These are phyloP conservation scores for Geothlypis trichas DNA, from an alignment of 2,113 vertebrate species.

Conservation along the genomic window DNA sequence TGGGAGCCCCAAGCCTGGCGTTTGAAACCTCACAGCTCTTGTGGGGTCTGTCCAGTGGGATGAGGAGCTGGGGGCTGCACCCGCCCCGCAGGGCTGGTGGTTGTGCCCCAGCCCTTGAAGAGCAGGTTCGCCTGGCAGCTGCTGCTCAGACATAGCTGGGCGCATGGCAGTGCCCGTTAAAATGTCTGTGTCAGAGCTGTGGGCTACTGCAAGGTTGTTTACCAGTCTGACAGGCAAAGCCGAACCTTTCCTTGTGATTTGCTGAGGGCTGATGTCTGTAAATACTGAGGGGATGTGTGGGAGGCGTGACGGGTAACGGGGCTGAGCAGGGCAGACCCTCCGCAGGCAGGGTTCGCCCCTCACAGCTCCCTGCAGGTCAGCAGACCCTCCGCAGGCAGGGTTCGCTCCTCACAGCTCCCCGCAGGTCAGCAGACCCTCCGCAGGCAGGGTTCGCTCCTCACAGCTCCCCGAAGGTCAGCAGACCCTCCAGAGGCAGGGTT, in stretches of 20 bases:
- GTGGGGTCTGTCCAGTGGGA: fast-evolving
- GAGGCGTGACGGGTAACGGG: not conserved
- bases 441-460: fast-evolving
- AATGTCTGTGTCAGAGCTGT: not conserved
- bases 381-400: too few relatives aligned
- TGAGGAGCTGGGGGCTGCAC: not conserved
- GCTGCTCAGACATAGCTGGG: not conserved
- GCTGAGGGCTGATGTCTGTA: not conserved
- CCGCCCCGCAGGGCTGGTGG: fast-evolving
- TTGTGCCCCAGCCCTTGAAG: fast-evolving
- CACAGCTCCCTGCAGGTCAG: not conserved
- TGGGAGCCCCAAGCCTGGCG: fast-evolving
- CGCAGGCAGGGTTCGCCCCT: not conserved
- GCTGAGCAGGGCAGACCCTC: not conserved
- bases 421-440: not conserved
- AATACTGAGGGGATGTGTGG: not conserved
- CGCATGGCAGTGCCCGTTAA: not conserved
- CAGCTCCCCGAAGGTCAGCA: not conserved
- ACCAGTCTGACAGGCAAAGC: not conserved
- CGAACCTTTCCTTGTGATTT: not conserved
- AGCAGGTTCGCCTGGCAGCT: not conserved
- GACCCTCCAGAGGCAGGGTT: not conserved
- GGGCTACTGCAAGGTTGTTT: not conserved
- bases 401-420: not conserved
- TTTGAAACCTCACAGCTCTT: not conserved